A percentile compares a stretch with the other conserved stretches of the same genome.
Evolutionary conservation across 2,888 invertebrate species (phyloP).

Genomic region (Andrena praecox): DNA sequence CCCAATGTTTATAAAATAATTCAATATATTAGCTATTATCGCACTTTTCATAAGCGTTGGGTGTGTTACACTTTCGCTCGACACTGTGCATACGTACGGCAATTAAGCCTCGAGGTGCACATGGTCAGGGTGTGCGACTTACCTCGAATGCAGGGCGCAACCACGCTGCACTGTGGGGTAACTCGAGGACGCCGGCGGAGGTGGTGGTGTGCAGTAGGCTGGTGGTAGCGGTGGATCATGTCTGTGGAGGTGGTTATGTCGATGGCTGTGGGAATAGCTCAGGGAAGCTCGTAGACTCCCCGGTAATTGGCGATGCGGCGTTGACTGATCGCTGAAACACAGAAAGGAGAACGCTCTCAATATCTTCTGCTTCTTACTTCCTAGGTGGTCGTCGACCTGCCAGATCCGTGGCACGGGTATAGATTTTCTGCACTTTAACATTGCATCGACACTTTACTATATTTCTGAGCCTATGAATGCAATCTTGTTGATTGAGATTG

Average conservation of each 20-base stretch:
- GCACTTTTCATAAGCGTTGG: no score
- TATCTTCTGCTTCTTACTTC: background rate
- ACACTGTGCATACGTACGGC: background rate
- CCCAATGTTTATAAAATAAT: no score
- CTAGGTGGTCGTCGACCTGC: background rate
- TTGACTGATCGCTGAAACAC: slow-evolving; percentile 78
- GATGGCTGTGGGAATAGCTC: slow-evolving; percentile 74
- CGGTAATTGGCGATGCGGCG: slow-evolving; percentile 78
- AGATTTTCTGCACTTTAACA: no score
- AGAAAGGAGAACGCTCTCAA: slow-evolving; percentile 9
- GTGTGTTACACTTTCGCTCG: no score
- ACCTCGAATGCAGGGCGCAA: slow-evolving; percentile 81
- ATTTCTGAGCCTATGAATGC: no score
- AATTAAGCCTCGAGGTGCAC: slow-evolving; percentile 15
- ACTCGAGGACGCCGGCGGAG: slow-evolving; percentile 73
- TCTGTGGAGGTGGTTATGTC: slow-evolving; percentile 70
- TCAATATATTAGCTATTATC: no score
- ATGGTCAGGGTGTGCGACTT: slow-evolving; percentile 55
- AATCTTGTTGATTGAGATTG: no score
- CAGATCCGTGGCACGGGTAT: no score
- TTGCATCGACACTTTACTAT: no score
- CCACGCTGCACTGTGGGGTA: slow-evolving; percentile 75
- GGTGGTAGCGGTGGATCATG: slow-evolving; percentile 74
- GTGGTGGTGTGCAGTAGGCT: slow-evolving; percentile 70
- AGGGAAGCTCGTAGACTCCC: slow-evolving; percentile 76